Conservation (phyloP, 1,140 invertebrate genomes). For the Hypsibius dujardini region DNA sequence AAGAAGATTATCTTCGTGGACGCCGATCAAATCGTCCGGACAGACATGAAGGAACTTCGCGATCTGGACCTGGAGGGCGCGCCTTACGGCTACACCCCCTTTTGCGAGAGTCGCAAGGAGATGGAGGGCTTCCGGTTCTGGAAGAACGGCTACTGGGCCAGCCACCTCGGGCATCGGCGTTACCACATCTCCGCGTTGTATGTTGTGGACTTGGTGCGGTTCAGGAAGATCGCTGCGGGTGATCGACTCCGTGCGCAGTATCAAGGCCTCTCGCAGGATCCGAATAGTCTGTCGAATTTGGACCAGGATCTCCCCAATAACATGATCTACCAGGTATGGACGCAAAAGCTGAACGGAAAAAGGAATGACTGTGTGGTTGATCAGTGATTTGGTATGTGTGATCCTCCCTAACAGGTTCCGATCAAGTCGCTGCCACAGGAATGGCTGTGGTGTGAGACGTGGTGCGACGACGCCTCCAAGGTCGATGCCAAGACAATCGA, state of each 20-base stretch:
- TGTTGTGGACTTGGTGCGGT: constrained; percentile 88
- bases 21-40: constrained; percentile 94
- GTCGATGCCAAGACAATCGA: constrained; percentile 91
- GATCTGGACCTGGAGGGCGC: constrained; percentile 86
- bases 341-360: too few species aligned
- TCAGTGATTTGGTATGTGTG: too few species aligned
- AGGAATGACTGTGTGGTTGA: too few species aligned
- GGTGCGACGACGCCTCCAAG: constrained; percentile 85
- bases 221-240: constrained; percentile 89
- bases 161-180: constrained; percentile 73
- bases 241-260: constrained; percentile 89
- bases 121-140: constrained; percentile 99
- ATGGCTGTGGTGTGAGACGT: constrained; percentile 99
- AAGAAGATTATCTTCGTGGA: constrained; percentile 99
- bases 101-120: constrained; percentile 88
- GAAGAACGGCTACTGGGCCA: constrained; percentile 97
- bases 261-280: constrained; percentile 86
- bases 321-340: constrained; percentile 99
- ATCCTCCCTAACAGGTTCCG: too few species aligned
- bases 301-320: constrained; percentile 85
- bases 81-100: constrained; percentile 95
- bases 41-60: constrained; percentile 85
- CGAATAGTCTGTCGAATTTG: constrained; percentile 84
- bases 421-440: constrained; percentile 97
- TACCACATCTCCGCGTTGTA: constrained; percentile 97